Evolutionary conservation across 2,113 vertebrate genomes (phyloP), one percentile per base, ranked within the genome.

Genomic region (Promerops cafer): DNA sequence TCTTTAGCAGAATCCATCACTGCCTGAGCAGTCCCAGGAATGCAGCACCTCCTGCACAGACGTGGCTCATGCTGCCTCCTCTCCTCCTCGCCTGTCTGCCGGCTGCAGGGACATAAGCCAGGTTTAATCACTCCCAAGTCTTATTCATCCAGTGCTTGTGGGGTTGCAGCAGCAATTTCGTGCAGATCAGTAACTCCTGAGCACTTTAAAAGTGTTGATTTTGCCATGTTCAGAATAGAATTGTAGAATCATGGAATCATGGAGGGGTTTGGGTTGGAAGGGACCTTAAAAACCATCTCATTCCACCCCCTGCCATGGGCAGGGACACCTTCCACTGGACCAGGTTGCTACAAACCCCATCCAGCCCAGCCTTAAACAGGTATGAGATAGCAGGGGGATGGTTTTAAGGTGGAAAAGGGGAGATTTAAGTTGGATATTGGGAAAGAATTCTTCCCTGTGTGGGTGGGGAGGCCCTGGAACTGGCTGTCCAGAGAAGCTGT

Each of bases 401-500:
- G 15, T 49, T 72, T 72, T 15, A 23, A 22, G 22, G 18, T 33
- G 18, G 26, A 49, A 65, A 63, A 57, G 3, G 9, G 21, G 40
- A 26, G 30, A 31, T 30, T 31, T 42, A 31, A 0, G 52, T 37
- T 49, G 35, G 59, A 44, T 81, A 23, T 65, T 19, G 2, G 35
- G 26, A 57, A 57, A 8, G 37, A 88, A 81, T 64, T 42, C 7
- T 13, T 72, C 6, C 1, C 40, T 56, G 13, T 6, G 85, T 49
- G 7, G 18, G 20, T 15, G 21, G 17, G 0, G 1, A 71, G 35
- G 9, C 7, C 16, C 65, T 40, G 56, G 26, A 17, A 56, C 20
- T 35, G n/a, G 15, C 0, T 70, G 8, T 1, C 6, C 56, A 40
- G 50, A 64, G 50, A 10, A 80, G 50, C 66, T 71, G 76, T 42